Conservation (phyloP, 2,797 vertebrate genomes). For the Smutsia gigantea region DNA sequence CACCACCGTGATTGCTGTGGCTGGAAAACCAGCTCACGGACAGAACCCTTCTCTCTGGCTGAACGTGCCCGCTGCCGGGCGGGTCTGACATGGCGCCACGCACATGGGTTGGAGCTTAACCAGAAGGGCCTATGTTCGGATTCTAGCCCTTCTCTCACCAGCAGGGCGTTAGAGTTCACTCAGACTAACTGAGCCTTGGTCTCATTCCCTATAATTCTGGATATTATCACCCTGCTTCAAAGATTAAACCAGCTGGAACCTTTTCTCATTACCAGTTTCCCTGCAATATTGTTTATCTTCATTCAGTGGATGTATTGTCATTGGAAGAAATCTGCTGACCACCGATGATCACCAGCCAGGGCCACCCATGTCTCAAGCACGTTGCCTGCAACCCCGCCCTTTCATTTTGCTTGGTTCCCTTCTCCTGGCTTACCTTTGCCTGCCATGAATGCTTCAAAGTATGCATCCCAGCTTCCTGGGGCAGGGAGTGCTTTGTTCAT, state of each 20-base stretch:
- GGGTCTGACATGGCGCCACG: not conserved
- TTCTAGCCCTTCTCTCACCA: not conserved
- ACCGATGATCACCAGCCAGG: not conserved
- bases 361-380: not conserved
- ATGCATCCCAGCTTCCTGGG: constrained; percentile 67
- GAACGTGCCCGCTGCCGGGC: not conserved
- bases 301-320: not conserved
- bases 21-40: not conserved
- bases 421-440: constrained; percentile 49
- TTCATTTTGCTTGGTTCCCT: not conserved
- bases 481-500: constrained; percentile 45
- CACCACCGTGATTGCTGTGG: not conserved
- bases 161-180: not conserved
- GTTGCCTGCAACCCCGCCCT: no score
- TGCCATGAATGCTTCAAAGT: constrained; percentile 53
- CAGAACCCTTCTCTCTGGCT: not conserved
- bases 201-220: not conserved
- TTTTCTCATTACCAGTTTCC: not conserved
- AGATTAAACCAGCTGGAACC: not conserved
- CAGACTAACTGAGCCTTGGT: not conserved
- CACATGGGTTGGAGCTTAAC: not conserved
- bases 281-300: not conserved
- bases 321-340: not conserved
- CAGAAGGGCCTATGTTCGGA: not conserved
- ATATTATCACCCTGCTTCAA: not conserved